These are phyloP conservation scores for Delichon dasypus DNA, from an alignment of 2,797 vertebrate genomes.

Conservation along the genomic window DNA sequence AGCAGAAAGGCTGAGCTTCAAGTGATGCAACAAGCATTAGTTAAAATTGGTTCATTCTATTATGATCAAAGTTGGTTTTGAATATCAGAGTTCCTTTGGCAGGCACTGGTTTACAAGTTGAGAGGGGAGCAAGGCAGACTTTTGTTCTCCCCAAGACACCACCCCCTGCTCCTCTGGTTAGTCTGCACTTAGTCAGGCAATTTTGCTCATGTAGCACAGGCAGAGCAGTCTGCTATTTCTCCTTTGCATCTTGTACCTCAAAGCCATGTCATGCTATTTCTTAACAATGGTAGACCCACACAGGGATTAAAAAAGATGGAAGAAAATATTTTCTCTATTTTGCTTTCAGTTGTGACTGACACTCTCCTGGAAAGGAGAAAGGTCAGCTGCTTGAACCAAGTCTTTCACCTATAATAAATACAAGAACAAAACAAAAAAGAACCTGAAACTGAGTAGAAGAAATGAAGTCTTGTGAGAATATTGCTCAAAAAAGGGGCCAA, in stretches of 20 bases:
- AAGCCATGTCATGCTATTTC: neutral
- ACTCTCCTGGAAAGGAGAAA: neutral
- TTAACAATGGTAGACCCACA: neutral
- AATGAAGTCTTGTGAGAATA: neutral
- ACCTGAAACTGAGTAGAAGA: neutral
- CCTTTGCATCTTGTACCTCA: neutral
- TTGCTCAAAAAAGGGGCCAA: neutral
- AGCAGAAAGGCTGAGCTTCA: neutral
- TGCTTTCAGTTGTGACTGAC: neutral
- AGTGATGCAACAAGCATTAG: neutral
- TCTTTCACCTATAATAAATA: neutral
- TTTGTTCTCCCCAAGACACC: neutral
- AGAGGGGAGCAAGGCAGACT: neutral
- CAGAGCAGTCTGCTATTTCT: neutral
- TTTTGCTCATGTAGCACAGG: neutral
- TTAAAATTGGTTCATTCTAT: neutral
- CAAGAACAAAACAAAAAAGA: neutral
- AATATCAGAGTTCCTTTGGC: neutral
- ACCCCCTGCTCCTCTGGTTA: neutral
- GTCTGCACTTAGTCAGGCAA: neutral
- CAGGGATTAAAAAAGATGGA: neutral
- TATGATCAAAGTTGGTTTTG: accelerated
- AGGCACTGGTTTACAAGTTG: neutral
- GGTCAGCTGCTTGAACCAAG: neutral
- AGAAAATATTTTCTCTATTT: neutral